Evolutionary conservation across 2,888 invertebrate species (phyloP).

Genomic region (Caenorhabditis doughertyi): DNA sequence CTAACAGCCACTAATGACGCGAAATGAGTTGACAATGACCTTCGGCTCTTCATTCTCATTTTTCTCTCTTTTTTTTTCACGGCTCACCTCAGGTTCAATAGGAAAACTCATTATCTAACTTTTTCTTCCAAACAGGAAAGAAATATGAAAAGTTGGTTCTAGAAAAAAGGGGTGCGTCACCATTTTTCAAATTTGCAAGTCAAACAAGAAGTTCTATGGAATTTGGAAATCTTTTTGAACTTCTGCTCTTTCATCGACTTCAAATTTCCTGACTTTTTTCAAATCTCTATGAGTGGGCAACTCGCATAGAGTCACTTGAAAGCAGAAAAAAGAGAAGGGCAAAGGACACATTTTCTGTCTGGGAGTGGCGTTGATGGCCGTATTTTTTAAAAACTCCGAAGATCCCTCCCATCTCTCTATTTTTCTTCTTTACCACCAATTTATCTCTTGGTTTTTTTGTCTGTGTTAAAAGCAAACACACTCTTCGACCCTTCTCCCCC

Average conservation of each 20-base stretch:
- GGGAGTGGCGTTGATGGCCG: background rate
- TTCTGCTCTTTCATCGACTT: constrained; percentile 32
- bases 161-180: constrained; percentile 30
- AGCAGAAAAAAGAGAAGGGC: background rate
- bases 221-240: constrained; percentile 30
- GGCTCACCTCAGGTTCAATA: background rate
- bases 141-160: background rate
- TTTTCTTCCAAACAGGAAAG: background rate
- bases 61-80: background rate
- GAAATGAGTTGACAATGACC: constrained; percentile 45
- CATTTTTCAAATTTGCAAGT: constrained; percentile 44
- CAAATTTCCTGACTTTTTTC: background rate
- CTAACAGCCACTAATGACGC: constrained; percentile 45
- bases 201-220: constrained; percentile 28
- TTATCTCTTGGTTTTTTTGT: constrained; percentile 19
- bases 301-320: constrained; percentile 9
- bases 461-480: constrained; percentile 44
- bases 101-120: background rate
- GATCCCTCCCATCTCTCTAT: background rate
- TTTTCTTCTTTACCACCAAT: constrained; percentile 18
- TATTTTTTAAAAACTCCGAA: constrained; percentile 13
- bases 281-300: background rate
- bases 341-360: background rate
- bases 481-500: constrained; percentile 37
- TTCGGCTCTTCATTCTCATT: constrained; percentile 23